Base-by-base conservation (phyloP, 2,888 invertebrate genomes). In the Agonopterix arenella region DNA sequence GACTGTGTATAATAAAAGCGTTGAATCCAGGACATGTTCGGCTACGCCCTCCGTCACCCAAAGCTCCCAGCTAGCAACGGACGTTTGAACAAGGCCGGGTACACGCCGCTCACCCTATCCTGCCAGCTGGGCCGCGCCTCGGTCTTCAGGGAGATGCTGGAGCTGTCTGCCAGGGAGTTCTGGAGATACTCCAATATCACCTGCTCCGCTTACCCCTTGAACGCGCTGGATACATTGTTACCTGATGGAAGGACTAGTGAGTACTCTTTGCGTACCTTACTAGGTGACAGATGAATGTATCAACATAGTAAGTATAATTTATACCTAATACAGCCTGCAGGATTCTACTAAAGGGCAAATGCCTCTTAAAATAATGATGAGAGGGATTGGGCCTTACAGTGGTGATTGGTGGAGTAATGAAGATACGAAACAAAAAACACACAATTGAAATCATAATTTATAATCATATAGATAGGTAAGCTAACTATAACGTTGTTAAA, bases 111-210 rank as follows among this genome's bases (percentile, higher is more conserved):
- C 18, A 98, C 99, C 0, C 90, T 99, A 53, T 98, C 99, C 51
- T 98, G 99, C 78, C 97, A 98, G 83, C 90, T 99, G 54, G 99
- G 99, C 49, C 93, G 99, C 51, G 97, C 97, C 38, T 96, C 97
- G 64, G 98, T 99, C 57, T 99, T 99, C 89, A 93, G 96, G 60
- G 98, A 98, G 89, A 99, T 99, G 97, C 91, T 99, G 80, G 99
- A 99, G 78, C 90, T 99, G 8, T 97, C 95, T 8, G 95, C 96
- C 10, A 91, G 96, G 76, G 99, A 98, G 84, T 98, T 99, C 85
- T 99, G 99, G 99, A 91, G 98, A 48, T 99, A 98, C 88, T 98
- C 98, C 72, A 99, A 99, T 74, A 98, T 99, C 63, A 98, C 98
- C 8, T 99, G 99, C 81, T 98, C 98, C 0, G 98, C 97, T 4